These are phyloP conservation scores for Drosophila lacicola DNA, from an alignment of 2,888 invertebrate species.

Conservation along the genomic window DNA sequence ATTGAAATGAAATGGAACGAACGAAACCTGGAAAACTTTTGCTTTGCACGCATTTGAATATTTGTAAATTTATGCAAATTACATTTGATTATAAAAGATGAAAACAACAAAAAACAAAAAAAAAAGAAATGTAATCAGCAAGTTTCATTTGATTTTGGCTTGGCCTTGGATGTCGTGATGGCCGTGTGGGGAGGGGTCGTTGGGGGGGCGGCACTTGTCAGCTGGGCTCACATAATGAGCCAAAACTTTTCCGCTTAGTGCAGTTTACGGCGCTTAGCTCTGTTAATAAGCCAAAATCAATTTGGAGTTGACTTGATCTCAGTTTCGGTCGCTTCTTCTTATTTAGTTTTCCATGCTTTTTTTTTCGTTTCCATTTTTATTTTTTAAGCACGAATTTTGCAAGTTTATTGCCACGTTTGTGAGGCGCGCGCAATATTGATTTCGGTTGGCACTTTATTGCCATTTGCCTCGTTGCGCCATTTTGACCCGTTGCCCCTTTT, in stretches of 20 bases:
- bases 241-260: conserved; percentile 61
- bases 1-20: not conserved
- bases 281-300: conserved; percentile 66
- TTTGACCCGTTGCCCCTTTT: conserved; percentile 44
- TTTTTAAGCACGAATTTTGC: conserved; percentile 53
- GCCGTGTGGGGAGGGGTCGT: not conserved
- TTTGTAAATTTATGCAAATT: conserved; percentile 66
- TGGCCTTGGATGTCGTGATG: not conserved
- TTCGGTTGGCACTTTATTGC: conserved; percentile 63
- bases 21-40: conserved; percentile 20
- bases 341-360: conserved; percentile 38
- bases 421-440: conserved; percentile 62
- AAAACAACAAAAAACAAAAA: conserved; percentile 15
- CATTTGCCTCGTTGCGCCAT: conserved; percentile 42
- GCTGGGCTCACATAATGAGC: conserved; percentile 56
- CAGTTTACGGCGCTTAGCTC: conserved; percentile 22
- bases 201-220: conserved; percentile 44
- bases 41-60: conserved; percentile 43
- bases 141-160: conserved; percentile 46
- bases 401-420: conserved; percentile 61
- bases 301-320: conserved; percentile 48
- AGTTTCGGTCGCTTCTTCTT: conserved; percentile 47
- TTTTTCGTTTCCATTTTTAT: conserved; percentile 6
- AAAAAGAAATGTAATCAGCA: conserved; percentile 53
- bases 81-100: conserved; percentile 53